A percentile compares a stretch with the other conserved stretches of the same genome.
Conservation (phyloP, 92 coral and sea anemone genomes). For the Hydrozoanthus gracilis region DNA sequence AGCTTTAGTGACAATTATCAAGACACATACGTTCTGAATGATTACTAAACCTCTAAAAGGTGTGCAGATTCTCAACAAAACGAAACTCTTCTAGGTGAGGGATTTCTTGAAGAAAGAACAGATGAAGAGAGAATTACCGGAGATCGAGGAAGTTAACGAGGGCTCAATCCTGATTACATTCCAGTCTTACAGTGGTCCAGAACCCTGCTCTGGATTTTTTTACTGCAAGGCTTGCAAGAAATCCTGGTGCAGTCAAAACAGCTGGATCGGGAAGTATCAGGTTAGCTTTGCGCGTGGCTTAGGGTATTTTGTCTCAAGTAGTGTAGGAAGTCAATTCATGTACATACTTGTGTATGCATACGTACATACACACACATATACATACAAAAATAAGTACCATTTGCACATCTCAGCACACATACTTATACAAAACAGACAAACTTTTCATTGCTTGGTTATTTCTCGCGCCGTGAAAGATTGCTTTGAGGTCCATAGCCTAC, state of each 20-base stretch:
- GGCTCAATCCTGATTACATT: constrained; percentile 7
- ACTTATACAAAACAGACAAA: too few relatives aligned
- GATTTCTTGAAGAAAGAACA: background rate
- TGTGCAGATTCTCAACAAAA: too few relatives aligned
- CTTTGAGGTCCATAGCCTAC: too few relatives aligned
- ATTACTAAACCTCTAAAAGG: too few relatives aligned
- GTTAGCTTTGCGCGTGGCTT: background rate
- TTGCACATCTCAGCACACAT: too few relatives aligned
- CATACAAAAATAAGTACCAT: too few relatives aligned
- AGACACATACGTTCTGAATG: too few relatives aligned
- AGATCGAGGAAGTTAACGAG: constrained; percentile 42
- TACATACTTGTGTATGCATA: background rate
- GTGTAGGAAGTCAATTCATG: background rate
- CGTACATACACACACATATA: too few relatives aligned
- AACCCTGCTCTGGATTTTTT: constrained; percentile 12
- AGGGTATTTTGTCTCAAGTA: too few relatives aligned
- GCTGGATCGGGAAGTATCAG: background rate
- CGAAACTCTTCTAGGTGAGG: background rate
- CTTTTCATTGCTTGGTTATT: too few relatives aligned
- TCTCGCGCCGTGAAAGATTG: too few relatives aligned
- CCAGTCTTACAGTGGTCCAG: background rate
- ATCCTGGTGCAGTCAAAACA: background rate
- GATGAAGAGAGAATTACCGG: constrained; percentile 8
- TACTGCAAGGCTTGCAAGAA: constrained; percentile 20
- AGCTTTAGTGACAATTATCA: background rate